Evolutionary conservation across 2,888 invertebrate genomes (phyloP).

Genomic region (Halocaridina rubra): DNA sequence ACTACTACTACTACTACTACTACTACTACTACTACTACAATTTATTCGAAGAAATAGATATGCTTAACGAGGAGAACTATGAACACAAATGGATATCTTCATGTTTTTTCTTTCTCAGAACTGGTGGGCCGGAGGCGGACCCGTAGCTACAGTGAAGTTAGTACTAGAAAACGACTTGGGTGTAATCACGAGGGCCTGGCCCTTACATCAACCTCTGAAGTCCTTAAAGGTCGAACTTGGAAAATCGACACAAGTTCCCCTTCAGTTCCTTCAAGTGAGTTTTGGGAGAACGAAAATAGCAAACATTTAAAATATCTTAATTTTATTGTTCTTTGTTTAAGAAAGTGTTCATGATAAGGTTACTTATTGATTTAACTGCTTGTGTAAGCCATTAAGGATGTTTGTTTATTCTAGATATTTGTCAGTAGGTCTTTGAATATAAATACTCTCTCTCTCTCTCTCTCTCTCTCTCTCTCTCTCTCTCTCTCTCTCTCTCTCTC

Average conservation of each 20-base stretch:
- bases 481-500: too few species aligned
- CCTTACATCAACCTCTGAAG: constrained; percentile 2
- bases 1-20: too few species aligned
- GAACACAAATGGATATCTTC: too few species aligned
- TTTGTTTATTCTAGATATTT: background rate
- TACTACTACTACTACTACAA: too few species aligned
- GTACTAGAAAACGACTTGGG: constrained; percentile 40
- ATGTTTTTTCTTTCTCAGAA: too few species aligned
- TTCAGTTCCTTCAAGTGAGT: constrained; percentile 36
- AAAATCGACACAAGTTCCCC: constrained; percentile 31
- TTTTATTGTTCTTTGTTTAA: background rate
- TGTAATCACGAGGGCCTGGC: constrained; percentile 45
- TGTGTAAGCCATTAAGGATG: background rate
- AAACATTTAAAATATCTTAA: too few species aligned
- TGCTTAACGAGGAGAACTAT: too few species aligned
- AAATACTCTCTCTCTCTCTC: too few species aligned
- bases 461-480: too few species aligned
- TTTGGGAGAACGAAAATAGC: too few species aligned
- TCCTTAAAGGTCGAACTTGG: constrained; percentile 21
- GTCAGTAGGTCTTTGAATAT: background rate
- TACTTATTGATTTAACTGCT: background rate
- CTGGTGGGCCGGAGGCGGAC: background rate
- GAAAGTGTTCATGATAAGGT: background rate
- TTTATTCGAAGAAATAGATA: too few species aligned
- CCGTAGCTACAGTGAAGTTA: constrained; percentile 44